Conservation (phyloP, 2,888 invertebrate species). For the Eupithecia vulgata region DNA sequence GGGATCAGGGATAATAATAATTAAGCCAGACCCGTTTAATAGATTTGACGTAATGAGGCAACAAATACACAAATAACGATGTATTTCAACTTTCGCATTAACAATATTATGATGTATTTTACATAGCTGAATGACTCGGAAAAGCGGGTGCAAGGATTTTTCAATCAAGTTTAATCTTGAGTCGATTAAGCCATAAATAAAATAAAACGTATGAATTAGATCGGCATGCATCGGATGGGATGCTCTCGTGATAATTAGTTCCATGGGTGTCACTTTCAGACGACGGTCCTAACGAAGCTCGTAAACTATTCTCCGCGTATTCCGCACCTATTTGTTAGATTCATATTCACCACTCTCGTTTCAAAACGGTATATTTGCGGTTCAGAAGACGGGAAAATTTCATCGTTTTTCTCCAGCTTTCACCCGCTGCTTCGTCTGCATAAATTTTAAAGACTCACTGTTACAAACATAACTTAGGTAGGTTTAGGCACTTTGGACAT, state of each 20-base stretch:
- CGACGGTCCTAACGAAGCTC: conserved; percentile 71
- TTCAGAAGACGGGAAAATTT: neutral
- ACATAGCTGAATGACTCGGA: neutral
- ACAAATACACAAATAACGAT: neutral
- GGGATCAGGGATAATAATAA: too few relatives aligned
- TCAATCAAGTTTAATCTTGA: neutral
- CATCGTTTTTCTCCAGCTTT: too few relatives aligned
- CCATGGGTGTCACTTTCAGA: conserved; percentile 79
- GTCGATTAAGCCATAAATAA: conserved; percentile 19
- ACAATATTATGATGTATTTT: neutral
- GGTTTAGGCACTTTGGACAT: too few relatives aligned
- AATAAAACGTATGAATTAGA: conserved; percentile 33
- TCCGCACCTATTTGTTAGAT: neutral
- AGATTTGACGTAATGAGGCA: neutral
- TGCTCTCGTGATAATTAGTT: conserved; percentile 77
- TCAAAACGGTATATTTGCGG: neutral
- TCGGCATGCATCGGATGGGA: conserved; percentile 57
- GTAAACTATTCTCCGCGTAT: conserved; percentile 45
- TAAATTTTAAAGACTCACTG: too few relatives aligned
- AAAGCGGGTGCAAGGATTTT: neutral
- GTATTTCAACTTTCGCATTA: neutral
- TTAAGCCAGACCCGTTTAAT: neutral
- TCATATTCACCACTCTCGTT: neutral
- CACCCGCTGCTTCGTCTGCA: too few relatives aligned
- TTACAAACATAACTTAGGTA: too few relatives aligned